phyloP scores from a whole-genome alignment of 2,113 vertebrate genomes.

The Phodopus roborovskii region DNA sequence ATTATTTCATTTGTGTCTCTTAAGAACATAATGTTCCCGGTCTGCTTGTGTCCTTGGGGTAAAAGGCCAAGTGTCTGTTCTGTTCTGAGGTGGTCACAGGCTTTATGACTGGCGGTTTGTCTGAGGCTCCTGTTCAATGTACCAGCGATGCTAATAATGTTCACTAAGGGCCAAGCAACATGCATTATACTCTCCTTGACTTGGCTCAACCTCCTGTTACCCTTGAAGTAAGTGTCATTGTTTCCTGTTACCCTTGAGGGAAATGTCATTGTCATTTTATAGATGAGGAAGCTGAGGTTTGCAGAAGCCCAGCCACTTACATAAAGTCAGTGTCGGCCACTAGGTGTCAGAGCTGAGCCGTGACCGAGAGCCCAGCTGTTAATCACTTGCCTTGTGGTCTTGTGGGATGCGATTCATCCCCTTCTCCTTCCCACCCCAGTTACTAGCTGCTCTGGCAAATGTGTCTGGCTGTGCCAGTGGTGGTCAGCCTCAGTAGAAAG shows the following conservation, averaged over 20 bases:
- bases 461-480: not conserved
- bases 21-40: conserved; percentile 31
- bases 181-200: not conserved
- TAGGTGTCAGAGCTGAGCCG: not conserved
- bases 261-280: not conserved
- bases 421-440: not conserved
- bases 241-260: not conserved
- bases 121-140: conserved; percentile 17
- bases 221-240: not conserved
- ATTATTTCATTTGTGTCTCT: conserved; percentile 49
- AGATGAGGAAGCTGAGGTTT: not conserved
- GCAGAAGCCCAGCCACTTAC: not conserved
- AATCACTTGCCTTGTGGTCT: not conserved
- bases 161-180: not conserved
- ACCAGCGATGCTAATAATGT: no score
- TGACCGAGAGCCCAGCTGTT: not conserved
- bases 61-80: not conserved
- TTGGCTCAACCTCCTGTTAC: not conserved
- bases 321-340: not conserved
- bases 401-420: not conserved
- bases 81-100: not conserved
- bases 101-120: not conserved
- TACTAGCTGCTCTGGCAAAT: not conserved
- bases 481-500: not conserved
- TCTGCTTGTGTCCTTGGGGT: not conserved